Percentiles rank a stretch among this genome's conserved stretches.
Evolutionary conservation across 64 coral and sea anemone genomes (phyloP).

Genomic region (Porites australiensis): DNA sequence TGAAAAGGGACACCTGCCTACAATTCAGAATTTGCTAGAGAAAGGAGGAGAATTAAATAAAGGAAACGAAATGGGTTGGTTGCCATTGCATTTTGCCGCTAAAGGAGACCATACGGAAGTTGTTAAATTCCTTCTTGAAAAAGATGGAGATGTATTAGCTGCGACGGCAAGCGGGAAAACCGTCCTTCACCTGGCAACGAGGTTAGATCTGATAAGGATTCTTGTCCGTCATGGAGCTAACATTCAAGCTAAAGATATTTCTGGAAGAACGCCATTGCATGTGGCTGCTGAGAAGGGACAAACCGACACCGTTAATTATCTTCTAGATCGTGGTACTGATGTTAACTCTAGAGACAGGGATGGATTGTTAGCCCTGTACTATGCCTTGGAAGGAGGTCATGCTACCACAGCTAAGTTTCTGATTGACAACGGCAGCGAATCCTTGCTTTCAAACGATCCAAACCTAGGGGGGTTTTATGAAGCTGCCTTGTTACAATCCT

Average conservation of each 20-base stretch:
- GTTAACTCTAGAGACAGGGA: not conserved
- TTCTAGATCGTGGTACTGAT: not conserved
- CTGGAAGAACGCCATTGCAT: not conserved
- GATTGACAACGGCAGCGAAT: not conserved
- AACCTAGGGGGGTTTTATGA: not conserved
- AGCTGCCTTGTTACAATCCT: not conserved
- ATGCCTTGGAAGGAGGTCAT: not conserved
- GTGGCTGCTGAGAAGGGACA: constrained; percentile 1
- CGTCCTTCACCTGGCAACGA: not conserved
- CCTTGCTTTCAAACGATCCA: not conserved
- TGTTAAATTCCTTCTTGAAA: not conserved
- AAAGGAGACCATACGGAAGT: no score
- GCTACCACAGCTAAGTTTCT: not conserved
- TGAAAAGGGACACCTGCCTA: no score
- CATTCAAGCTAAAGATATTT: not conserved
- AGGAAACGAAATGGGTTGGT: no score
- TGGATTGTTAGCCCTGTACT: not conserved
- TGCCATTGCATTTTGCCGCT: no score
- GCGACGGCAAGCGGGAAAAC: not conserved
- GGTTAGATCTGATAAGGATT: not conserved
- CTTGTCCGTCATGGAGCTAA: constrained; percentile 2
- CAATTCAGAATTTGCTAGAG: no score
- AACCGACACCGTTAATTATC: constrained; percentile 9
- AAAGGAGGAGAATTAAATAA: no score
- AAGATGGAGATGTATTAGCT: not conserved